Conservation (phyloP, 2,888 invertebrate genomes). For the Chrysopilus asiliformis region DNA sequence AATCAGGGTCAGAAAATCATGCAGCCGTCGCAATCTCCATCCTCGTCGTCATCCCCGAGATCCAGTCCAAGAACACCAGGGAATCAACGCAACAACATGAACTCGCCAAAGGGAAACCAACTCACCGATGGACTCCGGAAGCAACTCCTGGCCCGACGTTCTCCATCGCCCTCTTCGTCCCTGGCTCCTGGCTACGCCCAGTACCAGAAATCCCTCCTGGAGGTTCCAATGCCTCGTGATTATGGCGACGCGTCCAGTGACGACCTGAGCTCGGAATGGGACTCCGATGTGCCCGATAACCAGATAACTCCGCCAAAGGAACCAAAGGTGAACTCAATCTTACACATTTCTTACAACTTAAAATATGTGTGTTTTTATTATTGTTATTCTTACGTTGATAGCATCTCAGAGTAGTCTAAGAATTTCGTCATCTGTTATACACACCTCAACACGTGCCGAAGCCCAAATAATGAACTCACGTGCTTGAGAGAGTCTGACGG, state of each 20-base stretch:
- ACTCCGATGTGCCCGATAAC: slow-evolving; percentile 58
- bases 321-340: slow-evolving; percentile 8
- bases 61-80: slow-evolving; percentile 4
- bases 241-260: slow-evolving; percentile 85
- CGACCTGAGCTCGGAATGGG: slow-evolving; percentile 85
- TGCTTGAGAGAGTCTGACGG: no score
- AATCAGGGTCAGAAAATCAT: no score
- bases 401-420: no score
- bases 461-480: no score
- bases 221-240: slow-evolving; percentile 62
- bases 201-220: slow-evolving; percentile 60
- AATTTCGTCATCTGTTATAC: no score
- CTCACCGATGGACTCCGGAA: slow-evolving; percentile 35
- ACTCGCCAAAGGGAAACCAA: slow-evolving; percentile 19
- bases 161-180: slow-evolving; percentile 37
- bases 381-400: no score
- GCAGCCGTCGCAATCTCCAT: slow-evolving; percentile 37
- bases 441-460: no score
- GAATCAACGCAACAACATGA: slow-evolving; percentile 1
- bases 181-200: slow-evolving; percentile 59
- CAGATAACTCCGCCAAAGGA: slow-evolving; percentile 8
- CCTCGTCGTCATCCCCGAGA: neutral
- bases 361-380: no score
- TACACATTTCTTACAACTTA: no score
- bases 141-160: slow-evolving; percentile 37